Conservation (phyloP, 2,113 vertebrate species). For the Sinocyclocheilus anshuiensis region DNA sequence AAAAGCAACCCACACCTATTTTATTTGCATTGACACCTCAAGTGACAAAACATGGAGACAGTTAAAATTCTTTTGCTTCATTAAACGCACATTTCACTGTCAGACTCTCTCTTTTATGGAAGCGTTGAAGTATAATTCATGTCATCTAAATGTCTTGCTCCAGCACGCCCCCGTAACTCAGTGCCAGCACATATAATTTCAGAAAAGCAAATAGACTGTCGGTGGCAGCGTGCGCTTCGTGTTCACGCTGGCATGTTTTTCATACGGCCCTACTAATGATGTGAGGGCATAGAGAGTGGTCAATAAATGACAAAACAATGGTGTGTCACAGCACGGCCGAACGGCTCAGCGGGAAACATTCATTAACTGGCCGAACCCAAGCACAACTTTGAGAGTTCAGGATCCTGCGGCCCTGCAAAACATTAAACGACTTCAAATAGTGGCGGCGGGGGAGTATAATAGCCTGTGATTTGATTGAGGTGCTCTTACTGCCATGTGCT, state of each 20-base stretch:
- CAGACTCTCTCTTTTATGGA: constrained; percentile 27
- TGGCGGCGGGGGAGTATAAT: background rate
- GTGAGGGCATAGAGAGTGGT: constrained; percentile 39
- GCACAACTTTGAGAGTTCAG: constrained; percentile 37
- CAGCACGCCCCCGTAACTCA: constrained; percentile 26
- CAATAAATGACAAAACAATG: constrained; percentile 57
- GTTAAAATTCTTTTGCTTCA: constrained; percentile 48
- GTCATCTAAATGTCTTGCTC: constrained; percentile 42
- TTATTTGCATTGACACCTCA: constrained; percentile 29
- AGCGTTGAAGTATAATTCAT: constrained; percentile 47
- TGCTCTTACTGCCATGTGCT: background rate
- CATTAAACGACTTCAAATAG: constrained; percentile 31
- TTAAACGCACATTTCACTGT: constrained; percentile 34
- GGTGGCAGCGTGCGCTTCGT: constrained; percentile 24
- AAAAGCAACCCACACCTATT: constrained; percentile 27
- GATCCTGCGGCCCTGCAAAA: constrained; percentile 29
- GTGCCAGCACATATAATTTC: constrained; percentile 49
- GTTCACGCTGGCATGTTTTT: constrained; percentile 45
- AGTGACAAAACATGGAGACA: constrained; percentile 52
- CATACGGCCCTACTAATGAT: constrained; percentile 50
- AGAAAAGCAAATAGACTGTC: constrained; percentile 50
- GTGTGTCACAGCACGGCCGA: constrained; percentile 44
- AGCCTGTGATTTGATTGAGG: constrained; percentile 36
- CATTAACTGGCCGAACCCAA: constrained; percentile 38
- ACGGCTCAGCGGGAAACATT: constrained; percentile 29